Base-by-base conservation (phyloP, 2,113 vertebrate genomes). In the Chaetodon auriga region DNA sequence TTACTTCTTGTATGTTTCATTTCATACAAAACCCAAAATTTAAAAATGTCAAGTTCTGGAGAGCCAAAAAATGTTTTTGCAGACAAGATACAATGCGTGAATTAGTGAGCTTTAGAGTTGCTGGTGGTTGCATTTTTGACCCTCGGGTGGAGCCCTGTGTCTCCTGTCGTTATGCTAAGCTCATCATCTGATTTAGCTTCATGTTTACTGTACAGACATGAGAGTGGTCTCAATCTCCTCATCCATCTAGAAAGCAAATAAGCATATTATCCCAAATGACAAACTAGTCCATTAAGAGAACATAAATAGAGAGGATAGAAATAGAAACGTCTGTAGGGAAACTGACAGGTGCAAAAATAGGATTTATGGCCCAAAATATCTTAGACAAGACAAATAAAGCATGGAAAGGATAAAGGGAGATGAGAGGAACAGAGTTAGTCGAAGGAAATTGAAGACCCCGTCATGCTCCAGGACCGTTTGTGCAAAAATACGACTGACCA, bases 401-500 rank as follows among this genome's bases (percentile, higher is more conserved):
- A 54, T 46, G 16, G 41, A 41, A 49, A n/a, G 51, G 55, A 83
- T 80, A 66, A 78, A 77, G 23, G 35, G 30, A 74, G 71, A 83
- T 86, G 73, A 86, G 1, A 70, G 71, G 49, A 72, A 68, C 9
- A 43, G 43, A 68, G 65, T 54, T 53, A 46, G 58, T 81, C 43
- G 57, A 84, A 81, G 51, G 38, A 80, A 71, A 83, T 85, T 18
- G 82, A 69, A 90, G 55, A 69, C 57, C 53, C 60, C 84, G 84
- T 86, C 65, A 83, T 65, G 70, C 76, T 88, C 19, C 46, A 49
- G 19, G 12, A 63, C 62, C 80, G 51, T 82, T 68, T 45, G 73
- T 55, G 86, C 75, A 87, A 85, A 92, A 92, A 91, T 88, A 90
- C 80, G 65, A 7, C 60, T 46, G 82, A 85, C 86, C 83, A 84